A percentile compares a stretch with the other conserved stretches of the same genome.
phyloP scores from a whole-genome alignment of 2,113 vertebrate genomes.

The Menidia beryllina region DNA sequence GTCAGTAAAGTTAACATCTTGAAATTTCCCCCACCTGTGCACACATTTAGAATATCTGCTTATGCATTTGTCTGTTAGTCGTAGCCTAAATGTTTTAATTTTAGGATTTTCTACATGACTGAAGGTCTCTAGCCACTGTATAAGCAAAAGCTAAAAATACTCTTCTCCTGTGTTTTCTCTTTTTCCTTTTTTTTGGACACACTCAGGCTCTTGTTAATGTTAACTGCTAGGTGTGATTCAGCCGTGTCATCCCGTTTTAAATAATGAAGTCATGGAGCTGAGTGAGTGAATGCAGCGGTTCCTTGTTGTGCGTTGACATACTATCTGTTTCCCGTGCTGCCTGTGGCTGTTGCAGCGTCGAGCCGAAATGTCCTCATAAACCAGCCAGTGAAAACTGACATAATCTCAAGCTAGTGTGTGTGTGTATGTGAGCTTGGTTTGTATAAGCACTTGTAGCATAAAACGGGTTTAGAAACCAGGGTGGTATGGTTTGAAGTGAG shows the following conservation, averaged over 20 bases:
- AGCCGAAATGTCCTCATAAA: slow-evolving; percentile 51
- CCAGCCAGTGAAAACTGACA: slow-evolving; percentile 59
- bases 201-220: slow-evolving; percentile 35
- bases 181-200: slow-evolving; percentile 38
- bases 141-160: slow-evolving; percentile 68
- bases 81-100: slow-evolving; percentile 71
- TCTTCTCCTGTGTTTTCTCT: slow-evolving; percentile 43
- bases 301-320: slow-evolving; percentile 49
- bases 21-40: slow-evolving; percentile 3
- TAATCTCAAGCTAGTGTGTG: slow-evolving; percentile 52
- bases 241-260: slow-evolving; percentile 38
- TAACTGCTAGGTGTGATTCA: slow-evolving; percentile 38
- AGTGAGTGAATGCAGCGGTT: slow-evolving; percentile 48
- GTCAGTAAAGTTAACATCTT: slow-evolving; percentile 9
- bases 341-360: slow-evolving; percentile 63
- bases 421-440: slow-evolving; percentile 27
- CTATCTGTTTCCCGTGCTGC: slow-evolving; percentile 64
- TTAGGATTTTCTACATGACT: slow-evolving; percentile 60
- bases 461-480: slow-evolving; percentile 69
- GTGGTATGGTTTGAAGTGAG: slow-evolving; percentile 61
- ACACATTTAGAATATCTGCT: slow-evolving; percentile 16
- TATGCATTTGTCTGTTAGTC: slow-evolving; percentile 37
- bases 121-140: slow-evolving; percentile 31
- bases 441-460: slow-evolving; percentile 56
- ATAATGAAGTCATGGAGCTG: slow-evolving; percentile 43